Percentiles rank a stretch among this genome's conserved stretches.
phyloP scores from a whole-genome alignment of 2,113 vertebrate genomes.

The Upupa epops region DNA sequence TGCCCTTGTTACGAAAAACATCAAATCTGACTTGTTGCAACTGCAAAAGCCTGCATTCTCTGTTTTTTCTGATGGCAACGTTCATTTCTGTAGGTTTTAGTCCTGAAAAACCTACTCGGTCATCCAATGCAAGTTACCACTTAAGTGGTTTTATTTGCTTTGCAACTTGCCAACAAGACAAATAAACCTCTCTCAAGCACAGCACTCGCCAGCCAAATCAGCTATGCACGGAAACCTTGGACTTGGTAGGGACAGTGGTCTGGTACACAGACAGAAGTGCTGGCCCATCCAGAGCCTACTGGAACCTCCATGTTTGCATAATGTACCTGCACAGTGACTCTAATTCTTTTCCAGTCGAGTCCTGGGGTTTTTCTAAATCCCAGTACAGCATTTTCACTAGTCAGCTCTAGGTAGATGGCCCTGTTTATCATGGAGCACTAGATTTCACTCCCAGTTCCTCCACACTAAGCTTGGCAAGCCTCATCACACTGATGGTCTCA shows the following conservation, averaged over 20 bases:
- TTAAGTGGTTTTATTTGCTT: not conserved
- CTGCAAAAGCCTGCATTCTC: not conserved
- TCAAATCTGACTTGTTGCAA: not conserved
- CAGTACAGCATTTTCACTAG: not conserved
- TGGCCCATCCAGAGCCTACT: not conserved
- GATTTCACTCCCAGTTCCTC: not conserved
- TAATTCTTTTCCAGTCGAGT: not conserved
- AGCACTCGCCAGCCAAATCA: not conserved
- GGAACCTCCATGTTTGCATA: not conserved
- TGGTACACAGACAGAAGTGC: not conserved
- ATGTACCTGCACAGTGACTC: not conserved
- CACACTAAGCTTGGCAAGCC: not conserved
- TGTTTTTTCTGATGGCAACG: not conserved
- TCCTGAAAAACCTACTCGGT: not conserved
- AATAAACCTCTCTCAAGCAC: not conserved
- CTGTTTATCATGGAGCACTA: not conserved
- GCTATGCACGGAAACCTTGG: not conserved
- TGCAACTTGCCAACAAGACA: not conserved
- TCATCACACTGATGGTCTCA: not conserved
- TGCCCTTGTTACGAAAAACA: not conserved
- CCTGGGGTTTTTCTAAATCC: not conserved
- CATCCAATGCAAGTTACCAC: not conserved
- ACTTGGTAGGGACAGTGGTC: fast-evolving
- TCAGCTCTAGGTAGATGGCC: not conserved
- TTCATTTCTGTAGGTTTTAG: not conserved